These are phyloP conservation scores for Rhabditophanes sp. DNA, from an alignment of 2,888 invertebrate species.

Conservation along the genomic window DNA sequence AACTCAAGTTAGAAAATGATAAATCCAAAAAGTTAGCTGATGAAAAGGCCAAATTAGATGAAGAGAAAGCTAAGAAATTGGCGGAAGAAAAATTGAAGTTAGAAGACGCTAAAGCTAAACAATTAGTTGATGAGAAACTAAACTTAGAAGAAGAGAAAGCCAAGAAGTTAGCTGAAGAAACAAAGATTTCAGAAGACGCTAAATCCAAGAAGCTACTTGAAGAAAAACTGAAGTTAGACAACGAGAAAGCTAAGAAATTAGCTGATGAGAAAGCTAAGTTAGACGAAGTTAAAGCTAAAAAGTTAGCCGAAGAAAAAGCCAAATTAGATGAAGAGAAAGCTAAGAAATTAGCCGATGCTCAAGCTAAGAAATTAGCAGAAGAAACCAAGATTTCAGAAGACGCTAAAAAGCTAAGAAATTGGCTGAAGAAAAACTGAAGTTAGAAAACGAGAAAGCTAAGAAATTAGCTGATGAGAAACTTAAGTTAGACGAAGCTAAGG, in stretches of 20 bases:
- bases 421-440: background rate
- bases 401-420: background rate
- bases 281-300: background rate
- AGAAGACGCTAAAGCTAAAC: background rate
- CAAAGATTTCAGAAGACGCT: background rate
- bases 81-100: constrained; percentile 8
- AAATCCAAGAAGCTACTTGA: background rate
- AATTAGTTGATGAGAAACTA: background rate
- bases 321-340: constrained; percentile 7
- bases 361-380: background rate
- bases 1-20: constrained; percentile 1
- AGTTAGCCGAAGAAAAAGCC: background rate
- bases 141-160: background rate
- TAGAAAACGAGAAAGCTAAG: constrained; percentile 1
- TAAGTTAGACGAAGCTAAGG: background rate
- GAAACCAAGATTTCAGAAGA: constrained; percentile 1
- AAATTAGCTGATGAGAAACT: background rate
- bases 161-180: background rate
- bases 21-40: background rate
- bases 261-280: background rate
- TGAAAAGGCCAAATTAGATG: background rate
- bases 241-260: background rate
- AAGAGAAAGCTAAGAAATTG: constrained; percentile 6
- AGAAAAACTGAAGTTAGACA: constrained; percentile 1
- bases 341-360: constrained; percentile 5